These are phyloP conservation scores for Papilio glaucus DNA, from an alignment of 1,140 invertebrate genomes.

Conservation along the genomic window DNA sequence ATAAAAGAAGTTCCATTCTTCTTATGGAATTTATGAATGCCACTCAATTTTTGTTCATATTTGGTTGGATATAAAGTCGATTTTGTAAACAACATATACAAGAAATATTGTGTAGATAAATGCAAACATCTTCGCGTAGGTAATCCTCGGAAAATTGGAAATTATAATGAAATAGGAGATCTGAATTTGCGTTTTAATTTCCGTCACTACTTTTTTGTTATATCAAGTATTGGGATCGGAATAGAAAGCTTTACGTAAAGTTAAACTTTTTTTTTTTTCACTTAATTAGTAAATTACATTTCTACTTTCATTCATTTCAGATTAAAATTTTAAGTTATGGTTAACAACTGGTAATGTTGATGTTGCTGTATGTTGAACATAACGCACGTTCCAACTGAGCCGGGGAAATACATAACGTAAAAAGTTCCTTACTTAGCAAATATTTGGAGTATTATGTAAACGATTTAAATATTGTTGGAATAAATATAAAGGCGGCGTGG, in stretches of 20 bases:
- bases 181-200: slow-evolving; percentile 8
- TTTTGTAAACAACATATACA: not conserved
- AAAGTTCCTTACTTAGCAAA: too few relatives aligned
- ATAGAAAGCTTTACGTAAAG: not conserved
- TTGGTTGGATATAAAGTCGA: not conserved
- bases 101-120: not conserved
- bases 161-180: not conserved
- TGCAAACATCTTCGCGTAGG: not conserved
- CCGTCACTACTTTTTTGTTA: not conserved
- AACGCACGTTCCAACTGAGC: too few relatives aligned
- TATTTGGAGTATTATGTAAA: too few relatives aligned
- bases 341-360: too few relatives aligned
- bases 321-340: too few relatives aligned
- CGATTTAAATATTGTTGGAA: too few relatives aligned
- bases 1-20: not conserved
- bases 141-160: slow-evolving; percentile 18
- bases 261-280: not conserved
- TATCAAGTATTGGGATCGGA: not conserved
- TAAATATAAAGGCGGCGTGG: too few relatives aligned
- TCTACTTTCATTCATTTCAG: too few relatives aligned
- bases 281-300: not conserved
- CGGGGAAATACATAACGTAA: too few relatives aligned
- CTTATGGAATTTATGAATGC: not conserved
- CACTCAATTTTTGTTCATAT: slow-evolving; percentile 11
- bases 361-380: too few relatives aligned